Evolutionary conservation across 1,140 invertebrate species (phyloP), one percentile per base, ranked within the genome.

Genomic region (Drosophila lacteicornis): DNA sequence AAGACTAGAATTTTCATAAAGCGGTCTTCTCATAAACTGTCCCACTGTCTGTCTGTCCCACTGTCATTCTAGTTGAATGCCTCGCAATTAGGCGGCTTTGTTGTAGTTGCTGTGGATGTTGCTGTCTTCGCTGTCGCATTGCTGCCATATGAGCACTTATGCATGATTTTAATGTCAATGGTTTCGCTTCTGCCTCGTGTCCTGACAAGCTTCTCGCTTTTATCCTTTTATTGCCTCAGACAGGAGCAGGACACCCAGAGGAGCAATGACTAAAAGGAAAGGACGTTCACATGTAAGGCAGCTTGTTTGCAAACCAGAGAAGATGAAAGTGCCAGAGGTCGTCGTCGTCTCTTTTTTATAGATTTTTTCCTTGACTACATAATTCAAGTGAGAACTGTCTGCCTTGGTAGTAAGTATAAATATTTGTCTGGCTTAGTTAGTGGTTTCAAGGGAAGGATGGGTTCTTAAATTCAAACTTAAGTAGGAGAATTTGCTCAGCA

Each of bases 151-250:
- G 70, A 91, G 88, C 81, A 90, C 88, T 91, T 91, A 91, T 88
- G 82, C 88, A 88, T 91, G 88, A 91, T 88, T 91, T 91, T 91
- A 91, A 91, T 91, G 88, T 91, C 88, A 91, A 91, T 91, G 88
- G 81, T 76, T 91, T 79, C 62, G 68, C 76, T 61, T 46, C 57
- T 80, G 58, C 62, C 46, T 47, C 50, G 43, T 27, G 55, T 51
- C 66, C 56, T 70, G 59, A 25, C 40, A 30, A 53, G 49, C 71
- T 76, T 51, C 42, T 49, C 45, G 33, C 55, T 66, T 56, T 81
- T 81, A 77, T 70, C 62, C 55, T 66, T 56, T 81, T 81, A 77
- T 70, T 70, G 59, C 49, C 65, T 56, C 63, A 78, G 57, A 78
- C 75, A 69, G 38, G 51, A 40, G 56, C 55, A 69, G 56, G 75